phyloP scores from a whole-genome alignment of 2,113 vertebrate species.

The Epinephelus cyanopodus region DNA sequence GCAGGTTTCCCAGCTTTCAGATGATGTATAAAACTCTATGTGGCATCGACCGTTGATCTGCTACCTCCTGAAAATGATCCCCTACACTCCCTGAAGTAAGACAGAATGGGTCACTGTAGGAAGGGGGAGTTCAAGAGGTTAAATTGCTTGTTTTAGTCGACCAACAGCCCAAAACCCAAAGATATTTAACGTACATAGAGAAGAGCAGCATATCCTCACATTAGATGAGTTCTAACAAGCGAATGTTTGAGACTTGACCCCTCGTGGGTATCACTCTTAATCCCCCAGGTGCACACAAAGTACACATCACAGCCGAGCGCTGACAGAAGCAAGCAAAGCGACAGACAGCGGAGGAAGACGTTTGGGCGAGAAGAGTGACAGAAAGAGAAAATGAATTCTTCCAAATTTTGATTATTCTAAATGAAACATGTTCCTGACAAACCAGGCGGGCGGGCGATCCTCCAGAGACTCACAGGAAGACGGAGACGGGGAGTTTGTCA shows the following conservation, averaged over 20 bases:
- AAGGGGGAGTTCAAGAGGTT: too few relatives aligned
- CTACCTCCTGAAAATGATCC: too few relatives aligned
- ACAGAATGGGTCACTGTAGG: too few relatives aligned
- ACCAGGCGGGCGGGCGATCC: background rate
- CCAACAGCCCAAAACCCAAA: too few relatives aligned
- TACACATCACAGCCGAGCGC: background rate
- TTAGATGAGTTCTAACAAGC: too few relatives aligned
- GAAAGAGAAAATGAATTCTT: background rate
- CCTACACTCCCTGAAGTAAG: too few relatives aligned
- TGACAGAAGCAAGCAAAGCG: background rate
- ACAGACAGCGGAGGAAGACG: background rate
- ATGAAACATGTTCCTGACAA: conserved; percentile 4
- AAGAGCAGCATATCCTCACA: background rate
- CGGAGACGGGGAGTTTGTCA: background rate
- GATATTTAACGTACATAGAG: background rate
- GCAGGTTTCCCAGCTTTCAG: too few relatives aligned
- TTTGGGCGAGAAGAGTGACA: background rate
- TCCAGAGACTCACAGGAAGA: background rate
- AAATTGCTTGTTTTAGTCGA: too few relatives aligned
- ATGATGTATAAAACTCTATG: too few relatives aligned
- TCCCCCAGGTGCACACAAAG: background rate
- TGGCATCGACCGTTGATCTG: too few relatives aligned
- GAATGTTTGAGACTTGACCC: background rate
- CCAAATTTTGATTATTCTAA: background rate
- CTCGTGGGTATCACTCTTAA: background rate